phyloP scores from a whole-genome alignment of 2,888 invertebrate genomes.

The Tridacna gigas region DNA sequence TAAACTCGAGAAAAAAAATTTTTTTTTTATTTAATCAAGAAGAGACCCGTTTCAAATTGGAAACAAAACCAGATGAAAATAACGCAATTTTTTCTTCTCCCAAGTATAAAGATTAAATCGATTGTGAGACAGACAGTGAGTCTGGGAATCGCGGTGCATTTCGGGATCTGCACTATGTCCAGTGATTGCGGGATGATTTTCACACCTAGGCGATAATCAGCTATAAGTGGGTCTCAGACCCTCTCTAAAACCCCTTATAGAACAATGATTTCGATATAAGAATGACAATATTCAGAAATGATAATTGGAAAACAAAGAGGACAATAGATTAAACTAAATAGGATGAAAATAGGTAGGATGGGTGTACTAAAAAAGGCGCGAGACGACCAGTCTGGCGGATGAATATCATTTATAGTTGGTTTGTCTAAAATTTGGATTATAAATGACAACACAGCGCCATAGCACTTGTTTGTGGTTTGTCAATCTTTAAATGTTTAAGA shows the following conservation, averaged over 20 bases:
- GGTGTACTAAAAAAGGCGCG: neutral
- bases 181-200: slow-evolving; percentile 17
- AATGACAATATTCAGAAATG: slow-evolving; percentile 1
- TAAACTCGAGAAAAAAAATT: too few species aligned
- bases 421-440: slow-evolving; percentile 7
- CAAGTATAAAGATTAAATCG: neutral
- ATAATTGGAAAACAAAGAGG: slow-evolving; percentile 13
- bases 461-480: too few species aligned
- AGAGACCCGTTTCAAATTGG: too few species aligned
- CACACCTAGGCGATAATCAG: slow-evolving; percentile 15
- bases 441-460: neutral
- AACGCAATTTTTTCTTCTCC: too few species aligned
- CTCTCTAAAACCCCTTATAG: slow-evolving; percentile 3
- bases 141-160: slow-evolving; percentile 17
- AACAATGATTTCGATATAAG: neutral
- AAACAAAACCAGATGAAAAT: too few species aligned
- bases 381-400: slow-evolving; percentile 16
- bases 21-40: too few species aligned
- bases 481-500: too few species aligned
- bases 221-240: slow-evolving; percentile 22
- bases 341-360: slow-evolving; percentile 3
- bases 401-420: neutral
- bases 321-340: slow-evolving; percentile 2
- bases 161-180: slow-evolving; percentile 15
- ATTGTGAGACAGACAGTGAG: slow-evolving; percentile 28